Percentiles rank a stretch among this genome's conserved stretches.
Conservation (phyloP, 2,888 invertebrate genomes). For the Sphaeridia pumilis region DNA sequence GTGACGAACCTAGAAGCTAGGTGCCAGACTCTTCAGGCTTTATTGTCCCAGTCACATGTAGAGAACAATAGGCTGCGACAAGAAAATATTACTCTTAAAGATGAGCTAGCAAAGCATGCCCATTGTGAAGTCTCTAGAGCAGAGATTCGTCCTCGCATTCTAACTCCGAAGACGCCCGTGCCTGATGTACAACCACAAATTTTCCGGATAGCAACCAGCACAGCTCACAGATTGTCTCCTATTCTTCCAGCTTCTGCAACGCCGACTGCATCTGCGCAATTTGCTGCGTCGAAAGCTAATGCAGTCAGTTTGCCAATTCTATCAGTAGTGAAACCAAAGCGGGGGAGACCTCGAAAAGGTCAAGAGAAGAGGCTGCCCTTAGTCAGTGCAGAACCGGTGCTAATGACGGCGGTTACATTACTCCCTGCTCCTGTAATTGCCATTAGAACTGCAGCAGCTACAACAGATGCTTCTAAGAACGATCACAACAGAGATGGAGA, state of each 20-base stretch:
- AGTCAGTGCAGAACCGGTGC: constrained; percentile 8
- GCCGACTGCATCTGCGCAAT: background rate
- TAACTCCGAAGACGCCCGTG: background rate
- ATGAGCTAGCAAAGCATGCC: constrained; percentile 20
- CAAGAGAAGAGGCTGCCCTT: constrained; percentile 25
- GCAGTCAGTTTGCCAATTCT: constrained; percentile 4
- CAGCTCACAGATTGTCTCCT: background rate
- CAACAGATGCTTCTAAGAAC: constrained; percentile 6
- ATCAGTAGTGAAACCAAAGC: constrained; percentile 16
- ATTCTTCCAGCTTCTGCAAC: background rate
- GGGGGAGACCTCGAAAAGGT: constrained; percentile 33
- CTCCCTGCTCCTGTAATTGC: constrained; percentile 2
- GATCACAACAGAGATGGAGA: too few relatives aligned
- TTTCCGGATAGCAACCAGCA: background rate
- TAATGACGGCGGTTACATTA: background rate
- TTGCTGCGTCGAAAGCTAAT: background rate
- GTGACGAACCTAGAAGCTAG: constrained; percentile 25
- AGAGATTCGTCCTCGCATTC: background rate
- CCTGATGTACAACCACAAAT: constrained; percentile 14
- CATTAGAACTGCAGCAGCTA: background rate
- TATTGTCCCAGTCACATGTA: constrained; percentile 21
- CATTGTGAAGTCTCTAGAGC: constrained; percentile 19
- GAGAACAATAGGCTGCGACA: constrained; percentile 18
- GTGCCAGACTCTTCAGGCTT: constrained; percentile 19
- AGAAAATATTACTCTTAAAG: constrained; percentile 25